phyloP scores from a whole-genome alignment of 2,797 vertebrate genomes.

The Apogon talboti region DNA sequence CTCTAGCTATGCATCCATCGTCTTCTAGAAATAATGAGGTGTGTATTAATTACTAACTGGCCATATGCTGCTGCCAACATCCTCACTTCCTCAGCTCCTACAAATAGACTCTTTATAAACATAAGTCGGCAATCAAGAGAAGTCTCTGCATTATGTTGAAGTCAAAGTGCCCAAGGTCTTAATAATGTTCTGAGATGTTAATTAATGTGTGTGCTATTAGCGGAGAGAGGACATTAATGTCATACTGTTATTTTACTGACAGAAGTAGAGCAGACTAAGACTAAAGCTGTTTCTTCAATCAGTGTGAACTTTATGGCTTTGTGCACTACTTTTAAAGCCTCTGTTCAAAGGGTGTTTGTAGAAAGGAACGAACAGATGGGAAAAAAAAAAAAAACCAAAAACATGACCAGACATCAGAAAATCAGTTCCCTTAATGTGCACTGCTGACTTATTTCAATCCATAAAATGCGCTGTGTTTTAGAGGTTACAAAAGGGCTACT shows the following conservation, averaged over 20 bases:
- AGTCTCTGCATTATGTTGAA: conserved; percentile 9
- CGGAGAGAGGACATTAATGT: conserved; percentile 17
- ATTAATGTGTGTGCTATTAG: conserved; percentile 23
- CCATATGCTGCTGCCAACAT: conserved; percentile 55
- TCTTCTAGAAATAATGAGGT: conserved; percentile 66
- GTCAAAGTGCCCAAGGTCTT: conserved; percentile 7
- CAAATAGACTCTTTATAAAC: conserved; percentile 29
- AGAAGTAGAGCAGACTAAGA: conserved; percentile 6
- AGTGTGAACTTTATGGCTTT: conserved; percentile 1
- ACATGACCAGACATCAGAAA: background rate
- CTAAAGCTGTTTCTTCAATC: conserved; percentile 12
- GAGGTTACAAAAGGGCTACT: conserved; percentile 19
- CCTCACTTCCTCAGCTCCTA: conserved; percentile 9
- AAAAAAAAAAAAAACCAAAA: background rate
- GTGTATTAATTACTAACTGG: conserved; percentile 66
- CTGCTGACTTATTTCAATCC: conserved; percentile 33
- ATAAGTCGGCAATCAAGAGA: conserved; percentile 19
- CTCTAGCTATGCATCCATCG: conserved; percentile 55
- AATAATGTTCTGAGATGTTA: conserved; percentile 22
- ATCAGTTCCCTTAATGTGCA: conserved; percentile 9
- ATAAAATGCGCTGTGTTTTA: conserved; percentile 12
- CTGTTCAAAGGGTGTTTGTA: background rate
- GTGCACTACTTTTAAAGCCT: background rate
- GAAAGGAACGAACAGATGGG: conserved; percentile 5
- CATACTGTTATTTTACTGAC: background rate